Base-by-base conservation (phyloP, 1,140 invertebrate species). In the Centruroides vittatus region DNA sequence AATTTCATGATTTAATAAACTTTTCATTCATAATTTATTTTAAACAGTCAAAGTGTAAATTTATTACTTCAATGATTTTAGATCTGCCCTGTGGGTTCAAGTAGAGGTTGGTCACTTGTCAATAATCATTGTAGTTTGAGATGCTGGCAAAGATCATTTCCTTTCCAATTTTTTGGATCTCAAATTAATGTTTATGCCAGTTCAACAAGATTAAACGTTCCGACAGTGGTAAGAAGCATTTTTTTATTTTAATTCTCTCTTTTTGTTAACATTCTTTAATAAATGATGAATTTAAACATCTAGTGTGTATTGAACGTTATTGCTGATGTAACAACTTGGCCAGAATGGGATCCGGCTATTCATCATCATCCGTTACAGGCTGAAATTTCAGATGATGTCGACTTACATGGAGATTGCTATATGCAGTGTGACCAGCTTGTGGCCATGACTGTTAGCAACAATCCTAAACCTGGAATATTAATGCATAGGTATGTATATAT, bases 371-470 rank as follows among this genome's bases (percentile, higher is more conserved):
- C 54, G 8, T 41, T 65, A 34, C 60, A 65, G 12, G 57, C 60
- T 41, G 64, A 65, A 48, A 49, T 65, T 23, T 60, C 64, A 36
- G 64, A 65, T 51, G 60, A 65, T 55, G 34, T 60, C 6, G 53
- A 55, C 5, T 48, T 65, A 34, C 64, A 65, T 60, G 60, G 52
- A n/a, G 64, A 65, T 62, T 47, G 52, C 3, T 65, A 62, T 55
- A 65, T 65, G 64, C 64, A 65, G 55, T 65, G 60, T 60, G 64
- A 65, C 55, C 64, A 65, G 12, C 12, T 62, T 35, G 60, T 65
- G 4, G 48, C 59, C n/a, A 57, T 55, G 12, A 58, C 55, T 23
- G 57, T 56, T 48, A 61, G 47, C 34, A 11, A 55, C 9, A 58
- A 61, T 41, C 47, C 59, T 9, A 58, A 64, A 11, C 62, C 62